Evolutionary conservation across 2,888 invertebrate genomes (phyloP).

Genomic region (Cremastobaeus sp.): DNA sequence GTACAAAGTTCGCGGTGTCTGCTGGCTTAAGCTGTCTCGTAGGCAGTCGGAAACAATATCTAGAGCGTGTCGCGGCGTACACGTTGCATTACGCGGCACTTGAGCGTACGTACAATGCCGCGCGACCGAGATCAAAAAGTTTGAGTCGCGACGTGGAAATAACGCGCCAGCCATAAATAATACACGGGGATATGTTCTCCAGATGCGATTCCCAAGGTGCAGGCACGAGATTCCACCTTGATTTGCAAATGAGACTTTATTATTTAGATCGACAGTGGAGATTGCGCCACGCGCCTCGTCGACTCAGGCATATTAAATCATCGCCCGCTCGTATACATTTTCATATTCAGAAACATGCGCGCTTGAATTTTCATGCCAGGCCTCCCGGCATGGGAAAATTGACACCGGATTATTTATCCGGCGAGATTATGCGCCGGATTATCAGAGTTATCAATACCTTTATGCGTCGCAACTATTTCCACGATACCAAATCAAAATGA

Average conservation of each 20-base stretch:
- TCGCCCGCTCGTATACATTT: conserved; percentile 21
- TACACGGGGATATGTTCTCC: conserved; percentile 44
- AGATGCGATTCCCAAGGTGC: conserved; percentile 50
- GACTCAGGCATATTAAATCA: conserved; percentile 39
- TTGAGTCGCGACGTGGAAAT: conserved; percentile 51
- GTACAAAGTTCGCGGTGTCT: conserved; percentile 50
- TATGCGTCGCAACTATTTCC: too few relatives aligned
- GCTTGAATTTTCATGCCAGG: conserved; percentile 31
- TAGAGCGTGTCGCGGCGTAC: conserved; percentile 70
- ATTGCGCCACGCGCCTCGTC: conserved; percentile 37
- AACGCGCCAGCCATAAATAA: conserved; percentile 54
- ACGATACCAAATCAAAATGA: too few relatives aligned
- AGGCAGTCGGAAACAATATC: conserved; percentile 69
- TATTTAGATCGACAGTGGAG: conserved; percentile 53
- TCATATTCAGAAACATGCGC: conserved; percentile 35
- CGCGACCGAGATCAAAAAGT: conserved; percentile 60
- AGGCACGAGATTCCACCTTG: conserved; percentile 41
- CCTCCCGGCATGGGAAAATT: conserved; percentile 8
- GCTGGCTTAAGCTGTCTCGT: conserved; percentile 66
- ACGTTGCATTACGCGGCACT: conserved; percentile 65
- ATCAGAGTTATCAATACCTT: neutral
- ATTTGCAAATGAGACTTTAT: conserved; percentile 60
- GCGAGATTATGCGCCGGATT: neutral
- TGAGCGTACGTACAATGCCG: conserved; percentile 50
- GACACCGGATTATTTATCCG: conserved; percentile 5